A percentile compares a stretch with the other conserved stretches of the same genome.
phyloP scores from a whole-genome alignment of 1,140 invertebrate species.

The Laodelphax striatellus region DNA sequence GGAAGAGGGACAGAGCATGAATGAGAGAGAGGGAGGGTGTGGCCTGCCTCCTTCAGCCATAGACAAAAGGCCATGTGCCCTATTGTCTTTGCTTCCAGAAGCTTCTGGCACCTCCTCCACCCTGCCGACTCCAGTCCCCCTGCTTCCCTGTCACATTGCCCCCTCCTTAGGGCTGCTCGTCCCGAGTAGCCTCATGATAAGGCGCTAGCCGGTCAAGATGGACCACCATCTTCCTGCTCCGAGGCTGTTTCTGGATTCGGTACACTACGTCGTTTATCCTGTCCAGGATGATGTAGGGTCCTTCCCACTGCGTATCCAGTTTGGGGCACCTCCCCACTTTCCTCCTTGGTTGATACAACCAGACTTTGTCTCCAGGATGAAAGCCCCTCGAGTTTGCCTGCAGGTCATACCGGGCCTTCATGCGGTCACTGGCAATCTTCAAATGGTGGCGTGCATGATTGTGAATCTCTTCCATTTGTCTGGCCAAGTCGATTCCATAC shows the following conservation, averaged over 20 bases:
- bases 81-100: no score
- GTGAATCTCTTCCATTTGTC: no score
- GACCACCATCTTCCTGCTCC: slow-evolving; percentile 23
- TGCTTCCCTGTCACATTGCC: slow-evolving; percentile 12
- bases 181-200: slow-evolving; percentile 25
- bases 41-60: no score
- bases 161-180: slow-evolving; percentile 16
- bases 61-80: no score
- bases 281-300: slow-evolving; percentile 6
- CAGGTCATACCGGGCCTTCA: background rate
- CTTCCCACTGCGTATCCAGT: slow-evolving; percentile 10
- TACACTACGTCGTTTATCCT: slow-evolving; percentile 15
- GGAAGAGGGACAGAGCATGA: no score
- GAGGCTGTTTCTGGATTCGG: slow-evolving; percentile 7
- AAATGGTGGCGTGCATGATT: background rate
- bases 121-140: no score
- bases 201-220: slow-evolving; percentile 20
- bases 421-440: background rate
- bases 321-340: slow-evolving; percentile 10
- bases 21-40: no score
- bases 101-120: no score
- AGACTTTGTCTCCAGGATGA: slow-evolving; percentile 10
- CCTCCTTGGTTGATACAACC: slow-evolving; percentile 11
- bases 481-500: no score
- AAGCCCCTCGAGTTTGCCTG: background rate